Conservation (phyloP, 2,113 vertebrate genomes). For the Hystrix cristata region DNA sequence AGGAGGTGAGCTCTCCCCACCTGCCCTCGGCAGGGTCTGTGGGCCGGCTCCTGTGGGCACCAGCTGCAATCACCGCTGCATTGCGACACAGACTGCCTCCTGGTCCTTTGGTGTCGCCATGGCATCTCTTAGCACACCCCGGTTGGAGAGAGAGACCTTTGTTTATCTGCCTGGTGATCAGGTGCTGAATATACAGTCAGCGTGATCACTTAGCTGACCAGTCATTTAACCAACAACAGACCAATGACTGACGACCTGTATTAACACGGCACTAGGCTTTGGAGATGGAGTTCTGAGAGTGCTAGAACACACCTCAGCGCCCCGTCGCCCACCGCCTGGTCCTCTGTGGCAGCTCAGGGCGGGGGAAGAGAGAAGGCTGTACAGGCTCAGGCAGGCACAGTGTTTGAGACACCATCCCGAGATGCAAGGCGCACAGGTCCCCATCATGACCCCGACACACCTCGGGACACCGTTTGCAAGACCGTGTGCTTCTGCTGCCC, state of each 20-base stretch:
- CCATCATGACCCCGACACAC: not conserved
- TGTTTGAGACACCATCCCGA: not conserved
- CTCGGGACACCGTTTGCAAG: not conserved
- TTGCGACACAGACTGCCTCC: constrained; percentile 52
- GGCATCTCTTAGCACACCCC: not conserved
- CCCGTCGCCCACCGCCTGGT: not conserved
- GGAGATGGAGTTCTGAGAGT: not conserved
- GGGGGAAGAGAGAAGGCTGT: not conserved
- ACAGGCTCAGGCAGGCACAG: not conserved
- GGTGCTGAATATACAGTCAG: not conserved
- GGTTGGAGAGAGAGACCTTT: constrained; percentile 49
- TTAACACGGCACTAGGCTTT: not conserved
- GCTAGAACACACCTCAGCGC: not conserved
- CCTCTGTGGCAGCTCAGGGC: not conserved
- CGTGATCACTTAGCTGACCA: not conserved
- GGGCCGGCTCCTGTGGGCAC: not conserved
- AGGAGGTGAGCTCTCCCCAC: not conserved
- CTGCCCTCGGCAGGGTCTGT: not conserved
- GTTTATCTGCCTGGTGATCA: not conserved
- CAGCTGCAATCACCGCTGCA: not conserved
- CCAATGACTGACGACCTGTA: not conserved
- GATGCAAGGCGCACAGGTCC: not conserved
- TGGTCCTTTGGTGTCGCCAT: not conserved
- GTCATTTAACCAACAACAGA: not conserved
- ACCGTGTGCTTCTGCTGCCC: not conserved